Evolutionary conservation across 2,797 vertebrate genomes (phyloP).

Genomic region (Rhinatrema bivittatum): DNA sequence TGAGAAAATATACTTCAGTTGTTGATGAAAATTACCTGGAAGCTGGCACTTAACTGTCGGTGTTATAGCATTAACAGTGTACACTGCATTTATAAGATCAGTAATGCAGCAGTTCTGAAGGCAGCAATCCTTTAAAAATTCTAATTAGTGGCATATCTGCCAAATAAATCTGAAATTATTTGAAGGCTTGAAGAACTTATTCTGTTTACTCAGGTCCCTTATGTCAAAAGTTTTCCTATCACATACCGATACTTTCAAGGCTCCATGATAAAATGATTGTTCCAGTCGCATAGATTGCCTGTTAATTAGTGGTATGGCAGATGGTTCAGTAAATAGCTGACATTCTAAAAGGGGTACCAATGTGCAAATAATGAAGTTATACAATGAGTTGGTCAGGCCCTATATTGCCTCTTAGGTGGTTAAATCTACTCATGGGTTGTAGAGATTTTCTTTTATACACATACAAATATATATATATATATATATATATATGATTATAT

Average conservation of each 20-base stretch:
- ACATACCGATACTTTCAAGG: background rate
- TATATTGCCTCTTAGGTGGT: no score
- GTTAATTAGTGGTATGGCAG: background rate
- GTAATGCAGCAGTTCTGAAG: constrained; percentile 3
- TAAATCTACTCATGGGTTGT: no score
- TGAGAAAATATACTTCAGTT: constrained; percentile 17
- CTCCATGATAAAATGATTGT: background rate
- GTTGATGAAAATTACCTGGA: constrained; percentile 6
- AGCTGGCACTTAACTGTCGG: constrained; percentile 6
- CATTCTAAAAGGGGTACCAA: no score
- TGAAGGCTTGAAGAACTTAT: background rate
- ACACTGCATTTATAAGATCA: constrained; percentile 3
- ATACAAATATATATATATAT: no score
- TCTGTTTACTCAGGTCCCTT: background rate
- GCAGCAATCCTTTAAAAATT: constrained; percentile 10
- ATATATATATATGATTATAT: no score
- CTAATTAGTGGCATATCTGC: constrained; percentile 3
- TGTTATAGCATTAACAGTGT: background rate
- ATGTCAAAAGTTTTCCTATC: background rate
- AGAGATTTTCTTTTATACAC: no score
- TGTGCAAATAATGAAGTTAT: no score
- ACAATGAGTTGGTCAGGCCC: no score
- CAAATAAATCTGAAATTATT: constrained; percentile 15
- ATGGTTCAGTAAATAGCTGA: background rate
- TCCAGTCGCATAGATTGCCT: background rate